phyloP scores from a whole-genome alignment of 2,888 invertebrate species.

The Lysandra coridon region DNA sequence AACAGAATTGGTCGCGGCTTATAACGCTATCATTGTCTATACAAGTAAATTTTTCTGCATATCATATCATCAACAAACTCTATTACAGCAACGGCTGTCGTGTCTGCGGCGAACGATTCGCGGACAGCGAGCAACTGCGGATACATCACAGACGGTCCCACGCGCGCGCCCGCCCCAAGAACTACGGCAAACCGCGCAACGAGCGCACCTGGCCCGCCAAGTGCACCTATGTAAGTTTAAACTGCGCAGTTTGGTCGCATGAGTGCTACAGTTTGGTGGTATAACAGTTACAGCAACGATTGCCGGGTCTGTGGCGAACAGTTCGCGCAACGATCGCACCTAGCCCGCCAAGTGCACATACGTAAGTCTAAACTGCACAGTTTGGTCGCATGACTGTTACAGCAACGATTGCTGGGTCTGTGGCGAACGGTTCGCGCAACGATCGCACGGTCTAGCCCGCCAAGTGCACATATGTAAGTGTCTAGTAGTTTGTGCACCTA shows the following conservation, averaged over 20 bases:
- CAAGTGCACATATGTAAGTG: too few relatives aligned
- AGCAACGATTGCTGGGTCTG: too few relatives aligned
- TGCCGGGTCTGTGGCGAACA: conserved; percentile 47
- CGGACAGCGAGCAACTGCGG: conserved; percentile 56
- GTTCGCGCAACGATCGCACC: conserved; percentile 48
- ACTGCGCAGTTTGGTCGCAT: too few relatives aligned
- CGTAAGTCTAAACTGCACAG: conserved; percentile 52
- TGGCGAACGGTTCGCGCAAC: conserved; percentile 45
- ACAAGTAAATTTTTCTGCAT: too few relatives aligned
- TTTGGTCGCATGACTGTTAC: too few relatives aligned
- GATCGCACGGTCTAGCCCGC: too few relatives aligned
- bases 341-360: conserved; percentile 64
- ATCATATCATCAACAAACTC: too few relatives aligned
- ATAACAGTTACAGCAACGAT: too few relatives aligned
- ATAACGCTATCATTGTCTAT: too few relatives aligned
- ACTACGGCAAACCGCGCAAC: conserved; percentile 60
- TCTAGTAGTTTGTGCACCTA: too few relatives aligned
- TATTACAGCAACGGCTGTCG: conserved; percentile 64
- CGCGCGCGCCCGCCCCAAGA: conserved; percentile 60
- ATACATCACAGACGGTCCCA: conserved; percentile 62
- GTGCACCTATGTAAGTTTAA: conserved; percentile 51
- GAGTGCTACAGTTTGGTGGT: too few relatives aligned
- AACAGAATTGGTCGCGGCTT: too few relatives aligned
- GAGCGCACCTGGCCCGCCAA: conserved; percentile 55
- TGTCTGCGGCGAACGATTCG: conserved; percentile 63